Evolutionary conservation across 2,113 vertebrate genomes (phyloP).

Genomic region (Pelodiscus sinensis): DNA sequence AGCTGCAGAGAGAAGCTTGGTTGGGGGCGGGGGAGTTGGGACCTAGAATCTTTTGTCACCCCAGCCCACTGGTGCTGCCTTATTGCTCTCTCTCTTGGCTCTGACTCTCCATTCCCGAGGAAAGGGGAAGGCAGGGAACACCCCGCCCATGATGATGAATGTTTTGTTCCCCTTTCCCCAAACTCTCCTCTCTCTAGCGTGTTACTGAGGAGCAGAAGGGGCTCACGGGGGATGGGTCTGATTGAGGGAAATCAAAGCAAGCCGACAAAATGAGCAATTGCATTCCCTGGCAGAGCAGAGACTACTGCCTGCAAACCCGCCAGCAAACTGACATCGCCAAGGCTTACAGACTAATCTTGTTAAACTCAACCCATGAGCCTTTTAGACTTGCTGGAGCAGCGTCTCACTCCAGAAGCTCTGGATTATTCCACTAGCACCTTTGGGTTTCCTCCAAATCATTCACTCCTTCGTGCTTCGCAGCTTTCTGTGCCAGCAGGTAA

Average conservation of each 20-base stretch:
- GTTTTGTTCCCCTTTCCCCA: neutral
- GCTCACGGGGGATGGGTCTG: slow-evolving; percentile 28
- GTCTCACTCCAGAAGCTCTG: slow-evolving; percentile 32
- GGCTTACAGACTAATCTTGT: slow-evolving; percentile 40
- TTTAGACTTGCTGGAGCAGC: neutral
- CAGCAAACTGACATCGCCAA: slow-evolving; percentile 58
- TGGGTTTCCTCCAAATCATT: neutral
- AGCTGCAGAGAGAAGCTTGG: neutral
- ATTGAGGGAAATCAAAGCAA: neutral
- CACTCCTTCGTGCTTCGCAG: neutral
- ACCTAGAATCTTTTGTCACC: too few relatives aligned
- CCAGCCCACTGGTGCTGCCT: neutral
- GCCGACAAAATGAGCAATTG: slow-evolving; percentile 44
- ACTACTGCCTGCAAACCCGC: slow-evolving; percentile 44
- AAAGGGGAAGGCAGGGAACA: neutral
- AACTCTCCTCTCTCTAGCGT: neutral
- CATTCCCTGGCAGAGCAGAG: slow-evolving; percentile 39
- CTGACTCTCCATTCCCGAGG: neutral
- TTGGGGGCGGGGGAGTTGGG: too few relatives aligned
- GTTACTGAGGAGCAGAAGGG: neutral
- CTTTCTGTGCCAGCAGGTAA: fast-evolving
- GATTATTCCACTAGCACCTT: neutral
- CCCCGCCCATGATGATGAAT: neutral
- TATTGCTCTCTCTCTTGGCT: neutral
- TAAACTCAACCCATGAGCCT: slow-evolving; percentile 50